Conservation (phyloP, 2,797 vertebrate genomes). For the Botia kubotai region DNA sequence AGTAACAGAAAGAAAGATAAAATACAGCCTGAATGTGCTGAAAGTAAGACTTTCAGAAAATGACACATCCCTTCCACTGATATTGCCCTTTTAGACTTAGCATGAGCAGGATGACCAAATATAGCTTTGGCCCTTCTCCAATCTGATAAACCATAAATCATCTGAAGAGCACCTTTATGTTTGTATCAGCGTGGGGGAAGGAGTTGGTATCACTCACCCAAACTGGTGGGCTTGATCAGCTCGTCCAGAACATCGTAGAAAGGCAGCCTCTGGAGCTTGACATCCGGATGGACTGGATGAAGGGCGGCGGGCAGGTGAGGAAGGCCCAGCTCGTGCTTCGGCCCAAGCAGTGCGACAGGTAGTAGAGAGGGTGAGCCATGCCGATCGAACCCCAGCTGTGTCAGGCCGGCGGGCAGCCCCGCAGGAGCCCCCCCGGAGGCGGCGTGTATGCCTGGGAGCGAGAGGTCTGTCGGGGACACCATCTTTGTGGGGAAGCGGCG, state of each 20-base stretch:
- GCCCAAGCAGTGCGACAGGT: constrained; percentile 93
- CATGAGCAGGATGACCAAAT: constrained; percentile 68
- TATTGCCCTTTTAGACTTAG: constrained; percentile 60
- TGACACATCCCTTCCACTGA: constrained; percentile 27
- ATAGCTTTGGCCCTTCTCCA: constrained; percentile 61
- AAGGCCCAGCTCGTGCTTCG: constrained; percentile 96
- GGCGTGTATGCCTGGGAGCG: constrained; percentile 89
- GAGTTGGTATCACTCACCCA: constrained; percentile 82
- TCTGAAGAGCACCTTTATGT: constrained; percentile 48
- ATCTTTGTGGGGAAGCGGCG: constrained; percentile 98
- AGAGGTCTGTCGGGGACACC: constrained; percentile 93
- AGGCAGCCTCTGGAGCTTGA: constrained; percentile 97
- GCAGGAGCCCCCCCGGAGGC: constrained; percentile 68
- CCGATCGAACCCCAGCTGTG: constrained; percentile 89
- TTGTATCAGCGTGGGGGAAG: neutral
- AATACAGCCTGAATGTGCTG: neutral
- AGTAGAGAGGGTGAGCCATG: constrained; percentile 89
- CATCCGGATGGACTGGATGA: constrained; percentile 97
- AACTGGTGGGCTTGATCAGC: constrained; percentile 97
- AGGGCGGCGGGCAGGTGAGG: constrained; percentile 94
- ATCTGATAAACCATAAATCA: constrained; percentile 56
- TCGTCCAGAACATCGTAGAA: constrained; percentile 98
- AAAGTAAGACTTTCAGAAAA: neutral
- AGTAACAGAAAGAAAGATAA: neutral
- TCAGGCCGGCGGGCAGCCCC: constrained; percentile 85